Conservation (phyloP, 2,888 invertebrate species). For the Xylota segnis region DNA sequence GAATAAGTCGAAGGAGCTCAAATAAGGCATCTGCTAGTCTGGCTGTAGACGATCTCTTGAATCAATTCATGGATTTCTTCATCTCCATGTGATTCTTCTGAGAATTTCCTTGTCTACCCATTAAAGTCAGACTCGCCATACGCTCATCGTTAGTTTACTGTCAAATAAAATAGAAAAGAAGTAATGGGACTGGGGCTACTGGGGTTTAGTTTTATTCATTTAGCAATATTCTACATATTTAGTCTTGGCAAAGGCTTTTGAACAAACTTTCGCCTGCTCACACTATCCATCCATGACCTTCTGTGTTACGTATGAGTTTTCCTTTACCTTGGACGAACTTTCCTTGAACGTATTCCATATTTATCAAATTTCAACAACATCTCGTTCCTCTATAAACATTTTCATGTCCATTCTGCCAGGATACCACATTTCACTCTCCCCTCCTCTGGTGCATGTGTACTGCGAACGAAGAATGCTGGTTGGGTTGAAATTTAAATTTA, state of each 20-base stretch:
- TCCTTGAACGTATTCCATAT: conserved; percentile 7
- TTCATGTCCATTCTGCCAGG: conserved; percentile 19
- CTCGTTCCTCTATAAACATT: conserved; percentile 8
- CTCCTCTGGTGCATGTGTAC: not conserved
- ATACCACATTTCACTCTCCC: not conserved
- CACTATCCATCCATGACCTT: not conserved
- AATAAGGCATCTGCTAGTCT: no score
- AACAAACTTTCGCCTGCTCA: conserved; percentile 14
- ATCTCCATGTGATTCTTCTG: no score
- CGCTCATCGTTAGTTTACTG: no score
- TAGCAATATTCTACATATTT: no score
- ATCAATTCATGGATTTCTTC: no score
- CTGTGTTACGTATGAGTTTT: not conserved
- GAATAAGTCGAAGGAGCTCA: no score
- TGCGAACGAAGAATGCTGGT: conserved; percentile 1
- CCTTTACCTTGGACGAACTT: not conserved
- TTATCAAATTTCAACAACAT: conserved; percentile 29
- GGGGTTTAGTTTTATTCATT: no score
- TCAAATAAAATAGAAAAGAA: no score
- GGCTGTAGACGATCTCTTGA: no score
- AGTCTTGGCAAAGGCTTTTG: not conserved
- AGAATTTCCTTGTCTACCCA: no score
- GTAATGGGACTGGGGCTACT: no score
- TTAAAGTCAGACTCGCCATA: no score
- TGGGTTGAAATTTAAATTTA: conserved; percentile 54